Base-by-base conservation (phyloP, 2,888 invertebrate species). In the Adelphocoris suturalis region DNA sequence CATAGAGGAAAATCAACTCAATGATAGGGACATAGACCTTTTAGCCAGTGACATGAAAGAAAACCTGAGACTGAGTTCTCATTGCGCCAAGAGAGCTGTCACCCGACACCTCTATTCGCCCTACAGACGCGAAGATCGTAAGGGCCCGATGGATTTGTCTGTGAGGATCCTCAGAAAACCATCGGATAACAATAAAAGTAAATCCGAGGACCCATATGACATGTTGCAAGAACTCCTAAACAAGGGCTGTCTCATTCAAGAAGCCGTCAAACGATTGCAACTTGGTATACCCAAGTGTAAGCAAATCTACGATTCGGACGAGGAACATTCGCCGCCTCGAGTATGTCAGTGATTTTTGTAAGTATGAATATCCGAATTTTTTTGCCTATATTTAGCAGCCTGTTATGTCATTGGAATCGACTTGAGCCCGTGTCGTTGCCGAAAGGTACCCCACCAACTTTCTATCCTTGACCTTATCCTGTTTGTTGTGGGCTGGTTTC, bases 181-280 rank as follows among this genome's bases (percentile, higher is more conserved):
- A 3, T 46, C 52, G 3, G 46, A 46, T 55, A 76, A 48, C 12
- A 85, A 85, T 37, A 52, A 85, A n/a, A 37, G 28, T 28, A 61
- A 28, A n/a, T 61, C 88, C 55, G 78, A 88, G 5, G 89, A 89
- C 82, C 81, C 81, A 1, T 68, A 89, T 23, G 82, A 89, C 14
- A 82, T 82, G 81, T 47, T 89, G 27, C 89, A 89, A 82, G 89
- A 89, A n/a, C 68, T 89, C 2, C 57, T 89, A 57, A 84, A 82
- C 68, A 89, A 89, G 61, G 82, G 89, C 9, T 81, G 89, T 61
- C 82, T 89, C 16, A 89, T 89, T n/a, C 89, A 82, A 68, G 89
- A 89, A 47, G 89, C 89, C 19, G 89, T 89, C 68, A 81, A 89
- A 37, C 16, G 89, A 28, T 37, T 89, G 14, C 89, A 81, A 14